A percentile compares a stretch with the other conserved stretches of the same genome.
Evolutionary conservation across 1,140 invertebrate genomes (phyloP).

Genomic region (Teleogryllus occipitalis): DNA sequence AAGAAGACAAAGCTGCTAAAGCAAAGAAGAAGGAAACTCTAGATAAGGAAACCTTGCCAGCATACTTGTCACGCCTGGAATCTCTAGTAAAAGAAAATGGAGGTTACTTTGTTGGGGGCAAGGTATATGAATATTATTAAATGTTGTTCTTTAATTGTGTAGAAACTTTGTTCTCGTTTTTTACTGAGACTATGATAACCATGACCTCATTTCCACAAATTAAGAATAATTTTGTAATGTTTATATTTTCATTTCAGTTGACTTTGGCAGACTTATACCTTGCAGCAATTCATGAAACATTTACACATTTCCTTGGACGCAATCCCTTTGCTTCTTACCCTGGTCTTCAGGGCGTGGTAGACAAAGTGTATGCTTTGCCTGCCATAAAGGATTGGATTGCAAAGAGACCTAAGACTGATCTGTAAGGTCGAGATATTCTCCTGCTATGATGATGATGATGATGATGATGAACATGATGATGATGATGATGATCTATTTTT

Average conservation of each 20-base stretch:
- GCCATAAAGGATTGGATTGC: slow-evolving; percentile 37
- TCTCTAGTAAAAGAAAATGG: slow-evolving; percentile 44
- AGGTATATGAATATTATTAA: slow-evolving; percentile 31
- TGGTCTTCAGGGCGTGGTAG: slow-evolving; percentile 32
- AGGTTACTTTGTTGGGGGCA: slow-evolving; percentile 45
- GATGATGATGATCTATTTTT: too few species aligned
- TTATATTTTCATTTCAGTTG: slow-evolving; percentile 23
- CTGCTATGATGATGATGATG: too few species aligned
- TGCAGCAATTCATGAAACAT: slow-evolving; percentile 17
- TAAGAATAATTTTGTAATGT: background rate
- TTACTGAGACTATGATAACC: too few species aligned
- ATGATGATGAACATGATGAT: too few species aligned
- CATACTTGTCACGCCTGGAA: slow-evolving; percentile 38
- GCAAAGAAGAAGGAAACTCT: slow-evolving; percentile 29
- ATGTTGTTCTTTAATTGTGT: too few species aligned
- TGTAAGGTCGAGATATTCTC: background rate
- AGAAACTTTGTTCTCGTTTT: too few species aligned
- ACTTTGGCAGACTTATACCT: slow-evolving; percentile 32
- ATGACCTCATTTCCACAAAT: background rate
- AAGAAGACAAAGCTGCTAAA: slow-evolving; percentile 33
- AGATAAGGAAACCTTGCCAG: slow-evolving; percentile 33
- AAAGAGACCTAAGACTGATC: slow-evolving; percentile 32
- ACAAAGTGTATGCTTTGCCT: slow-evolving; percentile 33
- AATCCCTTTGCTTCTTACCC: slow-evolving; percentile 27
- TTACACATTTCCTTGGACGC: background rate